A percentile compares a stretch with the other conserved stretches of the same genome.
Conservation (phyloP, 2,797 vertebrate genomes). For the Galaxias olidus region DNA sequence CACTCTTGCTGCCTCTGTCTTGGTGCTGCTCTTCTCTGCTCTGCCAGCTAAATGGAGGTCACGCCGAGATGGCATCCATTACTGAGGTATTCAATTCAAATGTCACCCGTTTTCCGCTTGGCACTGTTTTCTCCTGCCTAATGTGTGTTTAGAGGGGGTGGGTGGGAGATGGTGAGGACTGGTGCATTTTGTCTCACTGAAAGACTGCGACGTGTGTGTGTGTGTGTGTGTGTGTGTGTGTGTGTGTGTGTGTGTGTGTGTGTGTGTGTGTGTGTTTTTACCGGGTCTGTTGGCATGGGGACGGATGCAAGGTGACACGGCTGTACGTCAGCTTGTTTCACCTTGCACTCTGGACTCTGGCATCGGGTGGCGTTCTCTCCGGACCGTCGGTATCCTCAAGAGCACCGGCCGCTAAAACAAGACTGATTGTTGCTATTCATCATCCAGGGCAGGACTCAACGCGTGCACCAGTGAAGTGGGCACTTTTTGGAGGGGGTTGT, state of each 20-base stretch:
- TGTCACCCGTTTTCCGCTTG: conserved; percentile 74
- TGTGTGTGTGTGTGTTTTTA: conserved; percentile 41
- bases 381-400: conserved; percentile 72
- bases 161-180: conserved; percentile 22
- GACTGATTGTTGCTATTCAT: conserved; percentile 83
- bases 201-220: conserved; percentile 22
- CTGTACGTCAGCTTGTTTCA: conserved; percentile 64
- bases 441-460: conserved; percentile 69
- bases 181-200: conserved; percentile 54
- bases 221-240: too few species aligned
- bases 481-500: too few species aligned
- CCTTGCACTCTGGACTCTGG: conserved; percentile 69
- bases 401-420: conserved; percentile 74
- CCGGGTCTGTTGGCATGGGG: conserved; percentile 42
- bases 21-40: conserved; percentile 41
- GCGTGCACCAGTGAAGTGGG: background rate
- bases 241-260: conserved; percentile 17
- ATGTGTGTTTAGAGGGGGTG: conserved; percentile 58
- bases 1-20: conserved; percentile 58
- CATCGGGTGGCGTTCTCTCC: conserved; percentile 40
- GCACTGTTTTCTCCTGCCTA: conserved; percentile 66
- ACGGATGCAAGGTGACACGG: conserved; percentile 75
- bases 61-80: conserved; percentile 75
- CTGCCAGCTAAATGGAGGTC: conserved; percentile 78
- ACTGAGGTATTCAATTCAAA: conserved; percentile 78